Base-by-base conservation (phyloP, 2,113 vertebrate species). In the Microtus oregoni region DNA sequence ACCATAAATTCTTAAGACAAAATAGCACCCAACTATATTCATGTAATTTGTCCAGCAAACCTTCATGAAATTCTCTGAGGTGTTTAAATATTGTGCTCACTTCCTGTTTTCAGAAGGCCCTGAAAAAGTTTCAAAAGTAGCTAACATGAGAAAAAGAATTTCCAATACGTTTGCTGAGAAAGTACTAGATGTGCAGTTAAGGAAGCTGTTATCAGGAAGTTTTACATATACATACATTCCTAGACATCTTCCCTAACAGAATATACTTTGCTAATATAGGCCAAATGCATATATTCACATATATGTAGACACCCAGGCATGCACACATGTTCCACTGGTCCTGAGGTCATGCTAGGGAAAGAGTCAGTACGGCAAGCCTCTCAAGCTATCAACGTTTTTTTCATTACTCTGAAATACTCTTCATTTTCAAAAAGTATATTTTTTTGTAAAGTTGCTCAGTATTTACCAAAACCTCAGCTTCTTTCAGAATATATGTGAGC, bases 11-110 rank as follows among this genome's bases (percentile, higher is more conserved):
- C 0, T 95, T 88, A 77, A 65, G 63, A 95, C 55, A 90, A 91
- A 90, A 58, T 58, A 81, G 67, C n/a, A 95, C 63, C 67, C n/a
- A 30, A 77, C 52, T 67, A 82, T 83, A 90, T 94, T 90, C 92
- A 89, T 86, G 61, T 47, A 67, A 96, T 92, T 79, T 94, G 77
- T 10, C 35, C 68, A 77, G 30, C 73, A 94, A 82, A 87, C 52
- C 9, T 83, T 12, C 65, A 90, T 65, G 87, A 90, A 86, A 89
- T 94, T 76, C 65, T 83, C 63, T 95, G 83, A 10, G 65, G 20
- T 41, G 70, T 24, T 73, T 76, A 94, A n/a, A 92, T 28, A 24
- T 90, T 41, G 44, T 76, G 17, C 7, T 95, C 67, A 93, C 26
- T 70, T 14, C 61, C 50, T 78, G 38, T 81, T 92, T 92, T 44